A percentile compares a stretch with the other conserved stretches of the same genome.
These are phyloP conservation scores for Oophaga pumilio DNA, from an alignment of 2,113 vertebrate genomes.

Conservation along the genomic window DNA sequence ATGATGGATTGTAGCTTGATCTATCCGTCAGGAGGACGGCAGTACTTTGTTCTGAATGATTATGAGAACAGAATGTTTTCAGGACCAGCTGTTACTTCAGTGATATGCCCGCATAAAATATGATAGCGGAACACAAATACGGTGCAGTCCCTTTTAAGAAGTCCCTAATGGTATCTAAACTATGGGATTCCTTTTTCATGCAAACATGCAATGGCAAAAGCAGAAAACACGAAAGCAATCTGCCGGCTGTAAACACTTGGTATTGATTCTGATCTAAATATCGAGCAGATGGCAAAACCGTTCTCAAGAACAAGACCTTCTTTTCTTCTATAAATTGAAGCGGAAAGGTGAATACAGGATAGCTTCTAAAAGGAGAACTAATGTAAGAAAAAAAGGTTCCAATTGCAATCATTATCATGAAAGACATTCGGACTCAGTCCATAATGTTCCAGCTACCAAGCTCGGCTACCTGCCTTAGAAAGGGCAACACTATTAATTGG, in stretches of 20 bases:
- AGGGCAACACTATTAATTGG: background rate
- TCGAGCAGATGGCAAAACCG: slow-evolving; percentile 51
- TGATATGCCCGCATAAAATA: slow-evolving; percentile 43
- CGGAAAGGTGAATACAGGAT: background rate
- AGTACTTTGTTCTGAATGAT: background rate
- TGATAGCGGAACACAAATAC: slow-evolving; percentile 32
- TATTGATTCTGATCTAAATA: slow-evolving; percentile 22
- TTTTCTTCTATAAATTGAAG: background rate
- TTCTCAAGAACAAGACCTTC: background rate
- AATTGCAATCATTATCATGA: background rate
- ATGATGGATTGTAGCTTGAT: background rate
- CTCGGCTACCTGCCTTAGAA: too few relatives aligned
- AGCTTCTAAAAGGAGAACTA: background rate
- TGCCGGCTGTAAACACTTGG: slow-evolving; percentile 27
- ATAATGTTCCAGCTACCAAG: too few relatives aligned
- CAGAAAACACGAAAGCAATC: slow-evolving; percentile 14
- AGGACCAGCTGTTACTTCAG: slow-evolving; percentile 40
- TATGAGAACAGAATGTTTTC: slow-evolving; percentile 28
- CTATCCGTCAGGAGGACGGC: background rate
- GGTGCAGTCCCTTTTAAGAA: slow-evolving; percentile 32
- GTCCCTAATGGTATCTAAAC: slow-evolving; percentile 46
- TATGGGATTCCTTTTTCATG: slow-evolving; percentile 32
- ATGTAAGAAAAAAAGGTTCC: background rate
- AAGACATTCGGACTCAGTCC: background rate
- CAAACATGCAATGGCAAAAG: slow-evolving; percentile 30